Evolutionary conservation across 1,140 invertebrate species (phyloP).

Genomic region (Trichonephila inaurata): DNA sequence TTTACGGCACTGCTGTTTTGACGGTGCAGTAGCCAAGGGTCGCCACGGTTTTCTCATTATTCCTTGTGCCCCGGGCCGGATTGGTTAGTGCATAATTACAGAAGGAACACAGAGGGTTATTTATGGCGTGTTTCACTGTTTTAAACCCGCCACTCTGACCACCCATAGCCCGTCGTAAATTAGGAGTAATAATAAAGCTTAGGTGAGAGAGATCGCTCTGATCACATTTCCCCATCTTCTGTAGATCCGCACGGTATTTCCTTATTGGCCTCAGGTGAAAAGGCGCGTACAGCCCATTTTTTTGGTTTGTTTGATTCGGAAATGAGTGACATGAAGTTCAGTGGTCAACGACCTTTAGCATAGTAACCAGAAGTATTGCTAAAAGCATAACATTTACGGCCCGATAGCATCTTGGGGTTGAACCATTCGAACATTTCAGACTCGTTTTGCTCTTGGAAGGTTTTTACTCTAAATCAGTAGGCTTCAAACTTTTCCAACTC

Average conservation of each 20-base stretch:
- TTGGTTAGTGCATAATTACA: slow-evolving; percentile 50
- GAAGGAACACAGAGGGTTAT: slow-evolving; percentile 29
- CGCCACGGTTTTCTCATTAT: slow-evolving; percentile 57
- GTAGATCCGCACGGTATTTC: neutral
- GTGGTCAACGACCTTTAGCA: neutral
- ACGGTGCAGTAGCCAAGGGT: slow-evolving; percentile 43
- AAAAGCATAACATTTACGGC: neutral
- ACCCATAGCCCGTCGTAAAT: slow-evolving; percentile 60
- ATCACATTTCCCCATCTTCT: neutral
- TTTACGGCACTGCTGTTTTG: slow-evolving; percentile 59
- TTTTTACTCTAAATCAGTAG: too few relatives aligned
- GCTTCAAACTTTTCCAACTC: too few relatives aligned
- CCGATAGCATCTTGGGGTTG: neutral
- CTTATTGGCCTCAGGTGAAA: neutral
- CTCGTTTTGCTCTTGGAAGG: too few relatives aligned
- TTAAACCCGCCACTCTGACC: neutral
- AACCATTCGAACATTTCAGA: too few relatives aligned
- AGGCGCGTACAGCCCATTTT: neutral
- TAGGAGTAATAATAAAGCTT: slow-evolving; percentile 11
- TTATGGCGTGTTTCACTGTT: slow-evolving; percentile 53
- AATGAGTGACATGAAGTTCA: slow-evolving; percentile 7
- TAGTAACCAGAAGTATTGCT: neutral
- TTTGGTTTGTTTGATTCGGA: neutral
- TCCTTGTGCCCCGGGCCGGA: neutral
- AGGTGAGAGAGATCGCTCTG: neutral